These are phyloP conservation scores for Acridotheres tristis DNA, from an alignment of 2,797 vertebrate species.

Conservation along the genomic window DNA sequence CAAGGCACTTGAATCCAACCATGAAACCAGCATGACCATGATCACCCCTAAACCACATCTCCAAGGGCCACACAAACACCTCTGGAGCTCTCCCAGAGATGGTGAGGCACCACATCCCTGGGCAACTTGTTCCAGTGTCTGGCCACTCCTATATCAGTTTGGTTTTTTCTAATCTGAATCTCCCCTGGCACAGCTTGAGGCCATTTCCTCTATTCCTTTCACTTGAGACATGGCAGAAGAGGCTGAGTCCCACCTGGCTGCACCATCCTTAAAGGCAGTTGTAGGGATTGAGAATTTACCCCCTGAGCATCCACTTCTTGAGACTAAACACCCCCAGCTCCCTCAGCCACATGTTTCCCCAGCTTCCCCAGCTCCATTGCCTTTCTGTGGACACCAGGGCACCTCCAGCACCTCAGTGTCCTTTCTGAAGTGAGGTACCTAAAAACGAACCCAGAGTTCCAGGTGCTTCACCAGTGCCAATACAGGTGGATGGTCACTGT, in stretches of 20 bases:
- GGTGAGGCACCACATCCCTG: not conserved
- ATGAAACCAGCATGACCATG: not conserved
- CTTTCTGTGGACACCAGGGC: not conserved
- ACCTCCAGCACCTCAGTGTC: not conserved
- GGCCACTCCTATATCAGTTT: not conserved
- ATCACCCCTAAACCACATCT: not conserved
- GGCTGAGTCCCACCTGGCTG: not conserved
- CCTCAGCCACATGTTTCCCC: not conserved
- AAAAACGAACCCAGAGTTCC: not conserved
- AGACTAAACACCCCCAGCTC: not conserved
- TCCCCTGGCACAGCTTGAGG: not conserved
- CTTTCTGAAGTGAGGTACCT: not conserved
- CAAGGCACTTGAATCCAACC: not conserved
- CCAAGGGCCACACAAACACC: not conserved
- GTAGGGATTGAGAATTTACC: not conserved
- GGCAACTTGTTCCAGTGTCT: not conserved
- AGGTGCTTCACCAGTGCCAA: not conserved
- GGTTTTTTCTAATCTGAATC: too few relatives aligned
- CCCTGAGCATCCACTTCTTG: not conserved
- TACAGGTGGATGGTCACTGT: not conserved
- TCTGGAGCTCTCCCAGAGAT: not conserved
- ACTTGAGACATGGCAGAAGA: not conserved
- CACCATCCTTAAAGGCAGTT: not conserved
- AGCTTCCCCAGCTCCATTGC: fast-evolving
- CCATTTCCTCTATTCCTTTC: not conserved